phyloP scores from a whole-genome alignment of 2,113 vertebrate species.

The Gymnocephalus cernua region DNA sequence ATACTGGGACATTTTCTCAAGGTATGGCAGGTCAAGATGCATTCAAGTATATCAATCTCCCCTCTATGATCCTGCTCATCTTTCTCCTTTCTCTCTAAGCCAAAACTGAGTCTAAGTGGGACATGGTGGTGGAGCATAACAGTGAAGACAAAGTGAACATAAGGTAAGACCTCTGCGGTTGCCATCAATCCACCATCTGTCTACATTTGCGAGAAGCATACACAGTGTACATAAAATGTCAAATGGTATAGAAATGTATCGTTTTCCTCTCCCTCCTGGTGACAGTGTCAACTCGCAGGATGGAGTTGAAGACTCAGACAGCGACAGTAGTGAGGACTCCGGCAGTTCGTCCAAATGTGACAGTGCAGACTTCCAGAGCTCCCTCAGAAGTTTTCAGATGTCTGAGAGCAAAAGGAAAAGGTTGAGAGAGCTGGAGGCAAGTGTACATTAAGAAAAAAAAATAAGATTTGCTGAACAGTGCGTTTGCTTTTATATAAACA shows the following conservation, averaged over 20 bases:
- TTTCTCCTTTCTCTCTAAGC: constrained; percentile 64
- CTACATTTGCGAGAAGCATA: not conserved
- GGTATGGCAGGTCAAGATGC: constrained; percentile 58
- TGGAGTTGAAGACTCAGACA: constrained; percentile 69
- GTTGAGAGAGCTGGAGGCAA: constrained; percentile 85
- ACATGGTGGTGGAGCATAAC: constrained; percentile 60
- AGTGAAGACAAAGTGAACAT: constrained; percentile 66
- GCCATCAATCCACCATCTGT: fast-evolving
- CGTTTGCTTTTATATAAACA: not conserved
- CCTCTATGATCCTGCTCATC: not conserved
- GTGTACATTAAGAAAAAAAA: not conserved
- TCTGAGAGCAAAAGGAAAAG: constrained; percentile 85
- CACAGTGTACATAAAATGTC: not conserved
- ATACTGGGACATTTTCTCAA: constrained; percentile 70
- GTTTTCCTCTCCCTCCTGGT: not conserved
- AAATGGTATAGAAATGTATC: not conserved
- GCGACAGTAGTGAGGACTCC: constrained; percentile 80
- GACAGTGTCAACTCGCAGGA: constrained; percentile 74
- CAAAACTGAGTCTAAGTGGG: constrained; percentile 83
- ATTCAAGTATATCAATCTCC: not conserved
- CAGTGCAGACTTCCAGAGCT: constrained; percentile 82
- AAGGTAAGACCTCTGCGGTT: constrained; percentile 62
- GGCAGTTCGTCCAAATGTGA: constrained; percentile 80
- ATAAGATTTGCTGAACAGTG: not conserved
- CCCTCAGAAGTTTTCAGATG: constrained; percentile 82